These are phyloP conservation scores for Trichonephila inaurata DNA, from an alignment of 1,140 invertebrate genomes.

Conservation along the genomic window DNA sequence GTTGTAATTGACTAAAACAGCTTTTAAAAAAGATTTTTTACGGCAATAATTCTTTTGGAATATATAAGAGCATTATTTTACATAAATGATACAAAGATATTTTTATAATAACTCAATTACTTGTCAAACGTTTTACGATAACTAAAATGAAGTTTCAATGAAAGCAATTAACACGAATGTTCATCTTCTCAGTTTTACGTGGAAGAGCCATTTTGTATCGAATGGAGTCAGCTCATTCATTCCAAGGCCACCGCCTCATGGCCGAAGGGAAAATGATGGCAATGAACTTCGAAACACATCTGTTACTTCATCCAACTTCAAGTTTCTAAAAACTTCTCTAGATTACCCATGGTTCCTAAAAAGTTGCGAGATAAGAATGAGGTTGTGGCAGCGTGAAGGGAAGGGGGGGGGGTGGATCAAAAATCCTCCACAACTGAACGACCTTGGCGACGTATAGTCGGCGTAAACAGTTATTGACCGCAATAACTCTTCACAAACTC, in stretches of 20 bases:
- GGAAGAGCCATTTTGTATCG: background rate
- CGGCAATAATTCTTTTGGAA: too few relatives aligned
- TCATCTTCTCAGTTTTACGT: too few relatives aligned
- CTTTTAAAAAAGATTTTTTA: too few relatives aligned
- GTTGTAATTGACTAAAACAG: too few relatives aligned
- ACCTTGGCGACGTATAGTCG: slow-evolving; percentile 67
- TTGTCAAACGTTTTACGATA: too few relatives aligned
- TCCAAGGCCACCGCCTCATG: background rate
- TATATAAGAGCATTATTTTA: too few relatives aligned
- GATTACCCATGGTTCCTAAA: slow-evolving; percentile 72
- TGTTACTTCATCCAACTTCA: slow-evolving; percentile 65
- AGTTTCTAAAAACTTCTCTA: slow-evolving; percentile 67
- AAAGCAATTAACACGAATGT: background rate
- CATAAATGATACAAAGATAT: too few relatives aligned
- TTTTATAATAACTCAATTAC: too few relatives aligned
- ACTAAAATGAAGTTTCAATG: background rate
- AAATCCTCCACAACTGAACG: slow-evolving; percentile 4
- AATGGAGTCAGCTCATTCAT: background rate
- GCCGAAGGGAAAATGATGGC: slow-evolving; percentile 43
- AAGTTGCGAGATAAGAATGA: slow-evolving; percentile 69
- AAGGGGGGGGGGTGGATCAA: background rate
- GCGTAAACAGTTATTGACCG: slow-evolving; percentile 74
- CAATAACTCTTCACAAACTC: slow-evolving; percentile 73
- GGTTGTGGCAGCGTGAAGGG: slow-evolving; percentile 50
- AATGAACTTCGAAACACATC: slow-evolving; percentile 54